Conservation (phyloP, 2,113 vertebrate species). For the Phrynosoma platyrhinos region DNA sequence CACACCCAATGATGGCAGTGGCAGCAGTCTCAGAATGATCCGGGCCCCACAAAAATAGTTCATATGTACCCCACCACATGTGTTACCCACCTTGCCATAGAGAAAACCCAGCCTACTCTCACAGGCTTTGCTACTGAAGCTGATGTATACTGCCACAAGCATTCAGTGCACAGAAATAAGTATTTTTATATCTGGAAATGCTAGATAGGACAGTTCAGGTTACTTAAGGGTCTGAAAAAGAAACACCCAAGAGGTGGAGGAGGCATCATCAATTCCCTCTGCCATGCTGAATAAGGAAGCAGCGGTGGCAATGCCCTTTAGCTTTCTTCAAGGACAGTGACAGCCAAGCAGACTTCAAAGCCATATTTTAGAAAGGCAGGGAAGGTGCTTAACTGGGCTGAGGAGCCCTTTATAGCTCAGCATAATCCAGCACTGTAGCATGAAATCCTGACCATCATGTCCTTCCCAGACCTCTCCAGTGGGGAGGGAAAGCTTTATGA, state of each 20-base stretch:
- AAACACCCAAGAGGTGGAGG: neutral
- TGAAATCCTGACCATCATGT: conserved; percentile 69
- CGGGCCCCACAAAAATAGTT: too few relatives aligned
- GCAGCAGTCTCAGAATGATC: too few relatives aligned
- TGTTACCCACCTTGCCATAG: neutral
- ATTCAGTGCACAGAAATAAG: neutral
- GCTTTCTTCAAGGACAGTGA: conserved; percentile 15
- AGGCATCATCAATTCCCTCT: rapidly evolving
- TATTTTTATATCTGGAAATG: neutral
- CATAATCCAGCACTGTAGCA: conserved; percentile 57
- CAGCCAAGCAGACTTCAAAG: conserved; percentile 54
- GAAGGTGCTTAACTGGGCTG: conserved; percentile 45
- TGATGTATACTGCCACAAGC: neutral
- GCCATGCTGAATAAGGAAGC: neutral
- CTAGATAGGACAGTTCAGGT: neutral
- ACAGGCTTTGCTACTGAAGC: neutral
- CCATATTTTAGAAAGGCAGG: conserved; percentile 55
- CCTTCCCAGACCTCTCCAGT: conserved; percentile 65
- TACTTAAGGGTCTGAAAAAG: neutral
- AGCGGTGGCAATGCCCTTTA: conserved; percentile 2
- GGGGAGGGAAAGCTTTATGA: conserved; percentile 71
- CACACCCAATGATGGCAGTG: too few relatives aligned
- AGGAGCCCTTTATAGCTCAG: conserved; percentile 53
- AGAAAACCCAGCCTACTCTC: neutral
- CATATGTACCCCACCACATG: neutral